Evolutionary conservation across 2,113 vertebrate genomes (phyloP), one percentile per base, ranked within the genome.

Genomic region (Colinus virginianus): DNA sequence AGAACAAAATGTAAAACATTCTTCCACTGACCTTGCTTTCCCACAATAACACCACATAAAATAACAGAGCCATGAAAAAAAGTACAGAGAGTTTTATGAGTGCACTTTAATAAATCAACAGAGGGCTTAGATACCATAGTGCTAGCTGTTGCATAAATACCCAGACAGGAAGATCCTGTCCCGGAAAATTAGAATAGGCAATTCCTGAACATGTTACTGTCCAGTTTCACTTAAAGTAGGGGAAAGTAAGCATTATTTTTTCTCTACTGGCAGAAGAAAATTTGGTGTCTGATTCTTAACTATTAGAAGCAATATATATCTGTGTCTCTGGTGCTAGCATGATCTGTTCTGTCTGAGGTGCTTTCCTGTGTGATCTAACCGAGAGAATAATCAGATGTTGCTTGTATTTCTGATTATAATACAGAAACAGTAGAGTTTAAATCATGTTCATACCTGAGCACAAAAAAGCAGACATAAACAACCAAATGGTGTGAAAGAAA

Each of bases 41-140:
- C 92, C 92, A 89, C 89, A 96, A 90, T 93, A 94, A 88, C 88
- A 95, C 86, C 87, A 95, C 78, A 95, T 95, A 95, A 96, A 93
- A 95, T 76, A 94, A 80, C 87, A 95, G 75, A 94, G 59, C 48
- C 80, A 85, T 75, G 67, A 30, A 85, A 94, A 71, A 45, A 77
- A 88, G 68, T 71, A 45, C 23, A 58, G 51, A 72, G 46, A 76
- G 66, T 48, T 96, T 95, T 93, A 93, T 88, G 76, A 94, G 72
- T 75, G 68, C 69, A 84, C 78, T 97, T 94, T 92, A 95, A 94
- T 94, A 97, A 96, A 94, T 95, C 93, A 90, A 83, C 85, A 92
- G 64, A 43, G 68, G 75, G 63, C 32, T 94, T 93, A 89, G 78
- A 90, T 94, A 92, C 72, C 78, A 86, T 84, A 90, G 94, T 78